Percentiles rank a stretch among this genome's conserved stretches.
phyloP scores from a whole-genome alignment of 53 echinoderm and acorn worm species.

The Crossaster papposus region DNA sequence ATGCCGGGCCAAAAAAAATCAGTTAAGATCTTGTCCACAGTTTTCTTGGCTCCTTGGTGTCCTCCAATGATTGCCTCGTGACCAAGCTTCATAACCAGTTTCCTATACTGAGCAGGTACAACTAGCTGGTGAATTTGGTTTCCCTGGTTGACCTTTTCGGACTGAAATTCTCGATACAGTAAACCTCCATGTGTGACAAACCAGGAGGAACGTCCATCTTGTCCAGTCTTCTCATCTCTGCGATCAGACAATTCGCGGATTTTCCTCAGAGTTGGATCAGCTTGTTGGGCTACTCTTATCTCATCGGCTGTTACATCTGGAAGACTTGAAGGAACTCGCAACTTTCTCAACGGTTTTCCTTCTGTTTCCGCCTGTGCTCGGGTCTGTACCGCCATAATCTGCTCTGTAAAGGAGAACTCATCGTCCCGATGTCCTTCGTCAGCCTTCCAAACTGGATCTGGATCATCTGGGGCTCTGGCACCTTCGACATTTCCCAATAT shows the following conservation, averaged over 20 bases:
- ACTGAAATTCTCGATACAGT: conserved; percentile 40
- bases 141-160: conserved; percentile 29
- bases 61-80: conserved; percentile 56
- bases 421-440: not conserved
- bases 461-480: conserved; percentile 31
- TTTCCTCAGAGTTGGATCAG: conserved; percentile 45
- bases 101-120: conserved; percentile 43
- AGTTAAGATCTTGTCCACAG: conserved; percentile 26
- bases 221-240: not conserved
- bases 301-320: conserved; percentile 26
- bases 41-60: conserved; percentile 52
- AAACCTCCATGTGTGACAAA: conserved; percentile 31
- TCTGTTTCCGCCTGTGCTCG: conserved; percentile 1
- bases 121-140: conserved; percentile 46
- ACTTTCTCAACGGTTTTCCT: conserved; percentile 33
- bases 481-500: conserved; percentile 30
- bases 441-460: conserved; percentile 11
- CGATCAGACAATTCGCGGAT: conserved; percentile 24
- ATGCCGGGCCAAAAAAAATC: conserved; percentile 59
- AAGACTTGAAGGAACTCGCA: conserved; percentile 44
- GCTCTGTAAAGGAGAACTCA: not conserved
- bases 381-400: conserved; percentile 1
- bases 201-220: conserved; percentile 8
- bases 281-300: conserved; percentile 41
- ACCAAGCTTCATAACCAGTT: conserved; percentile 46